These are phyloP conservation scores for Microcebus lehilahytsara DNA, from an alignment of 2,113 vertebrate genomes.

Conservation along the genomic window DNA sequence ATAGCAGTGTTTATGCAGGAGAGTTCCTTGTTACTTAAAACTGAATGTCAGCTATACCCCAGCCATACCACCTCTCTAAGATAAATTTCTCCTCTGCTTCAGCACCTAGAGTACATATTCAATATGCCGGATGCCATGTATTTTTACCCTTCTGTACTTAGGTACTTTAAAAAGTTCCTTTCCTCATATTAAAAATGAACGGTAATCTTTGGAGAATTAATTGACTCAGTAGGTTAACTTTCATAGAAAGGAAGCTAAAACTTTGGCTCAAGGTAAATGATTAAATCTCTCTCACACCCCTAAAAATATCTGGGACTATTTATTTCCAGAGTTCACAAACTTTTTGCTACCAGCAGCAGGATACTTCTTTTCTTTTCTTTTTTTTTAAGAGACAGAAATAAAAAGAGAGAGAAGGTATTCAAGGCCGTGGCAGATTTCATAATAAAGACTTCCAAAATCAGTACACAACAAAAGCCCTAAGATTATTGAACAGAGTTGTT, in stretches of 20 bases:
- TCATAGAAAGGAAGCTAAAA: constrained; percentile 13
- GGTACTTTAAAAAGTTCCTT: neutral
- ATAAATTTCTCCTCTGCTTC: neutral
- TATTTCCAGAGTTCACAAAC: constrained; percentile 15
- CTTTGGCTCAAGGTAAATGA: constrained; percentile 1
- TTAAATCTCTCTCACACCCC: neutral
- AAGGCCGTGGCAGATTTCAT: neutral
- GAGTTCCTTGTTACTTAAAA: neutral
- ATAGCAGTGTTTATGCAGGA: neutral
- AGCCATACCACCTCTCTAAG: neutral
- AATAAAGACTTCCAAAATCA: constrained; percentile 41
- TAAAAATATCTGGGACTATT: constrained; percentile 40
- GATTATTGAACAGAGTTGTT: neutral
- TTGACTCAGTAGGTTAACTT: neutral
- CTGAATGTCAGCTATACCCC: neutral
- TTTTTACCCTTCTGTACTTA: neutral
- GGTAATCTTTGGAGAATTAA: constrained; percentile 34
- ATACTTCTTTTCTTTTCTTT: neutral
- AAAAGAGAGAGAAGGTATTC: neutral
- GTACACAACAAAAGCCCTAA: neutral
- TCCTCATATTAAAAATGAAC: constrained; percentile 42
- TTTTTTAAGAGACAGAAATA: neutral
- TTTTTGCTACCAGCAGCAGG: constrained; percentile 5
- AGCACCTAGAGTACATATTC: constrained; percentile 35
- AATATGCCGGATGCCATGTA: neutral